Percentiles rank a stretch among this genome's conserved stretches.
Evolutionary conservation across 2,113 vertebrate species (phyloP).

Genomic region (Oceanodroma tethys): DNA sequence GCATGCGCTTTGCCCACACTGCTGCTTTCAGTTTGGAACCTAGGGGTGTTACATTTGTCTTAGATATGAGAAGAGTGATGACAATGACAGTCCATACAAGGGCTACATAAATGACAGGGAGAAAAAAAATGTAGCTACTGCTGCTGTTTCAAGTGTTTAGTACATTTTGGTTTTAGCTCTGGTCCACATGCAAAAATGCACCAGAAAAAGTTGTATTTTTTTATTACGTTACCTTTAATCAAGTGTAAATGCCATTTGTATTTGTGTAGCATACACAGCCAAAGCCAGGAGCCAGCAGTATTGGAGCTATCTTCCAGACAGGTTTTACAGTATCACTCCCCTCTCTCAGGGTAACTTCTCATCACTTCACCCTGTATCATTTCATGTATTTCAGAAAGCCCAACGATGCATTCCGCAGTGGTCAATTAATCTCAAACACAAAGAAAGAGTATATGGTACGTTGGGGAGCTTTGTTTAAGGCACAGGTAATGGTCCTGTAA

Average conservation of each 20-base stretch:
- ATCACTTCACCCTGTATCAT: background rate
- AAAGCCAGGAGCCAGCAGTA: background rate
- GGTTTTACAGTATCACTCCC: background rate
- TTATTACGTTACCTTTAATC: background rate
- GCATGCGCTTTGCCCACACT: background rate
- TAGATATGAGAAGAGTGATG: background rate
- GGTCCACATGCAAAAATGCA: background rate
- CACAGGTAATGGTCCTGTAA: background rate
- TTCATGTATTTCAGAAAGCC: background rate
- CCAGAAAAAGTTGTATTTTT: background rate
- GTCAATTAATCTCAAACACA: background rate
- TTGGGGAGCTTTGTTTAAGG: background rate
- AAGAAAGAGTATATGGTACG: background rate
- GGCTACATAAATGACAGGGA: background rate
- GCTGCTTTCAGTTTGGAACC: background rate
- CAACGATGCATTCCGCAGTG: background rate
- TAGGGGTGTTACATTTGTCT: background rate
- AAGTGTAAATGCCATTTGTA: background rate
- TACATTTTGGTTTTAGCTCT: background rate
- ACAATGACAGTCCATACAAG: background rate
- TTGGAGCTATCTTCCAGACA: background rate
- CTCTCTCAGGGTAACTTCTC: background rate
- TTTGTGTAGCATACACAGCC: background rate
- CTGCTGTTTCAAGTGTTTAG: background rate
- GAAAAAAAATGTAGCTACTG: background rate